A percentile compares a stretch with the other conserved stretches of the same genome.
Evolutionary conservation across 2,113 vertebrate genomes (phyloP).

Genomic region (Rhinoptilus africanus): DNA sequence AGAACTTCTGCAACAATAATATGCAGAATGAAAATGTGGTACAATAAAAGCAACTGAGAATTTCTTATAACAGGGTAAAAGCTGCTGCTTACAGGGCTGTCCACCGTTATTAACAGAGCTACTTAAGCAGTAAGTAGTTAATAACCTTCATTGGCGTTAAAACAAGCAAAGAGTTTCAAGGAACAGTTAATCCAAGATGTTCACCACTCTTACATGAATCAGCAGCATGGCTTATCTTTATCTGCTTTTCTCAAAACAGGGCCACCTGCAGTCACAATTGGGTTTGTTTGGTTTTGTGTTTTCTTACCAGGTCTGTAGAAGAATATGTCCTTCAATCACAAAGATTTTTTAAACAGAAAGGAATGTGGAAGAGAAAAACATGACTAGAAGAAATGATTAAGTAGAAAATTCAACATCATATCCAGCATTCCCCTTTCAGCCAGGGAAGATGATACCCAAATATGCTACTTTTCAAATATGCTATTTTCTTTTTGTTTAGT

Average conservation of each 20-base stretch:
- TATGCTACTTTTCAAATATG: not conserved
- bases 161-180: not conserved
- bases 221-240: not conserved
- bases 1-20: not conserved
- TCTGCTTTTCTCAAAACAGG: not conserved
- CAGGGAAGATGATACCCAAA: not conserved
- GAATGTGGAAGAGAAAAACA: not conserved
- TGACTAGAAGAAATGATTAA: not conserved
- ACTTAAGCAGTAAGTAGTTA: not conserved
- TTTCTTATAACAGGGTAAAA: not conserved
- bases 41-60: not conserved
- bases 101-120: not conserved
- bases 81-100: not conserved
- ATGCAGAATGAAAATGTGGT: not conserved
- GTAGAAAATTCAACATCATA: not conserved
- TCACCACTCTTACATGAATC: not conserved
- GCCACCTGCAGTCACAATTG: not conserved
- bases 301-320: not conserved
- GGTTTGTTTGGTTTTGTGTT: not conserved
- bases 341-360: not conserved
- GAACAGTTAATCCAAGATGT: not conserved
- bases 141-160: not conserved
- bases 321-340: not conserved
- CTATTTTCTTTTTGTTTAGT: not conserved
- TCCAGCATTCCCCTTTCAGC: not conserved